phyloP scores from a whole-genome alignment of 2,888 invertebrate species.

The Malthinus flaveolus region DNA sequence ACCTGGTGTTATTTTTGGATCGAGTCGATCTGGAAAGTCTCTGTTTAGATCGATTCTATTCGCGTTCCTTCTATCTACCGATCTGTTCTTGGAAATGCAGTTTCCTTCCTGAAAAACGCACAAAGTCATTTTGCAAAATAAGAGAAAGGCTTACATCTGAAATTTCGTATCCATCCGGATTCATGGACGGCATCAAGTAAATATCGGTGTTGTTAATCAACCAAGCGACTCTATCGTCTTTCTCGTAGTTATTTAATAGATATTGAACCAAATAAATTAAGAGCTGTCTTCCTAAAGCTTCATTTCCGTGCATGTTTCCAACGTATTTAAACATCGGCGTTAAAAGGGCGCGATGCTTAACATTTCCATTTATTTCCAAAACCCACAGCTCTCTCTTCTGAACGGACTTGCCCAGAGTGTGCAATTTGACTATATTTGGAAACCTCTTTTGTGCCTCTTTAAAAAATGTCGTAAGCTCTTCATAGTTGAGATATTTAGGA shows the following conservation, averaged over 20 bases:
- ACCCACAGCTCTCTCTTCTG: conserved; percentile 80
- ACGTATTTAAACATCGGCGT: conserved; percentile 93
- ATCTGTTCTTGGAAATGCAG: conserved; percentile 71
- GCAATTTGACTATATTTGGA: conserved; percentile 71
- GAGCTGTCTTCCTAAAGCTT: conserved; percentile 83
- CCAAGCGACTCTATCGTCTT: conserved; percentile 68
- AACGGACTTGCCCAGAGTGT: conserved; percentile 82
- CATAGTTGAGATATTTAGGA: conserved; percentile 71
- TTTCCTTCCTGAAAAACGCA: conserved; percentile 71
- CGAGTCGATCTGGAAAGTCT: conserved; percentile 90
- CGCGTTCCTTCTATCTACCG: conserved; percentile 79
- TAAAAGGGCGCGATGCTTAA: conserved; percentile 59
- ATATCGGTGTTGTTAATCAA: conserved; percentile 88
- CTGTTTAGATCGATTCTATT: conserved; percentile 84
- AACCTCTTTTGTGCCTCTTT: conserved; percentile 64
- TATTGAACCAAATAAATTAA: conserved; percentile 83
- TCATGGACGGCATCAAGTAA: conserved; percentile 95
- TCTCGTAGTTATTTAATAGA: conserved; percentile 76
- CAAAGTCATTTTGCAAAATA: conserved; percentile 8
- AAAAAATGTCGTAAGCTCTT: conserved; percentile 69
- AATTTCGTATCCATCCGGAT: conserved; percentile 95
- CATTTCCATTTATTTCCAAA: conserved; percentile 78
- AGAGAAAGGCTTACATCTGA: conserved; percentile 64
- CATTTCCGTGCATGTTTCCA: conserved; percentile 97
- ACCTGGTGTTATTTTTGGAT: conserved; percentile 46